A percentile compares a stretch with the other conserved stretches of the same genome.
Evolutionary conservation across 2,113 vertebrate genomes (phyloP).

Genomic region (Oxyura jamaicensis): DNA sequence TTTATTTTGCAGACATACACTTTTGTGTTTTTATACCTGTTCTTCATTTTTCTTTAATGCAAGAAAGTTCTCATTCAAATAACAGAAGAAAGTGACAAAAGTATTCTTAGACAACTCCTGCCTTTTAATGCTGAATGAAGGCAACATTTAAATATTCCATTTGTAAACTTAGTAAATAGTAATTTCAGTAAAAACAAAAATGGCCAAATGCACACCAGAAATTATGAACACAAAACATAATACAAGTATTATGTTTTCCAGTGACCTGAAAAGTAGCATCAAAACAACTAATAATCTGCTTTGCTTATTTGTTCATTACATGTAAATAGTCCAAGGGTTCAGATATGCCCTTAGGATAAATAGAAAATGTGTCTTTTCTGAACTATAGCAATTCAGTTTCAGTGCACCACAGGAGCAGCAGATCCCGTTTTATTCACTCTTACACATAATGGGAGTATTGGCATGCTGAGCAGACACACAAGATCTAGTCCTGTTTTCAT

Average conservation of each 20-base stretch:
- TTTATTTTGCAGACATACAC: background rate
- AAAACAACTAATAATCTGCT: background rate
- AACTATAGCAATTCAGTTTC: background rate
- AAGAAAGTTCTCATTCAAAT: background rate
- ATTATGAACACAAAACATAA: background rate
- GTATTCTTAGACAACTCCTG: background rate
- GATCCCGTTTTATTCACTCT: background rate
- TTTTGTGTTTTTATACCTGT: background rate
- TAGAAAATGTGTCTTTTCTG: background rate
- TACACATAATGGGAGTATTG: background rate
- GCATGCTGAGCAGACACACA: background rate
- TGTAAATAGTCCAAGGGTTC: background rate
- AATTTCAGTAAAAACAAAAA: background rate
- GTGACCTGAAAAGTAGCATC: background rate
- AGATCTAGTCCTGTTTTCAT: background rate
- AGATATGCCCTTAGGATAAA: background rate
- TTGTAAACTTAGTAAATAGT: background rate
- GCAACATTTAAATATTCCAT: background rate
- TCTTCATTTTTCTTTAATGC: background rate
- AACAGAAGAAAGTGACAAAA: background rate
- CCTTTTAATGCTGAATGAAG: background rate
- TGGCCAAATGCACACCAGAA: background rate
- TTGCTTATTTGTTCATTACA: background rate
- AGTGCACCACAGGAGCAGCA: background rate
- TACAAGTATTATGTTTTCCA: background rate